Evolutionary conservation across 2,113 vertebrate species (phyloP), one percentile per base, ranked within the genome.

Genomic region (Perca schrenkii): DNA sequence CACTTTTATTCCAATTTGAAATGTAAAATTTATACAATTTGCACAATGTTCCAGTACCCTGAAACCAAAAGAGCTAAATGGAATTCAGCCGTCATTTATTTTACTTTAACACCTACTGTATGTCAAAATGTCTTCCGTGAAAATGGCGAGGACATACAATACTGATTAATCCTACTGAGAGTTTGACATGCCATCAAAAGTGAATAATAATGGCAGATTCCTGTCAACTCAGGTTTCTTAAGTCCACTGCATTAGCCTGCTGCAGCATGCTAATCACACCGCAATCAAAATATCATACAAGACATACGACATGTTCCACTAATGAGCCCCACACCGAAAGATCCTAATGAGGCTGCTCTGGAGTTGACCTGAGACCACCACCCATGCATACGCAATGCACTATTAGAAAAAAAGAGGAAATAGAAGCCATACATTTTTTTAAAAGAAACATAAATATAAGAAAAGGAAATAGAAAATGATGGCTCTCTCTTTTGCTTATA

Each of bases 401-500:
- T 19, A 53, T 77, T 40, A 61, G 3, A 68, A 85, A 65, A 65
- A 66, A 73, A 10, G 10, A 21, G 19, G 12, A 76, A 87, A 76
- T 78, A 7, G 43, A 22, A 61, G 15, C 65, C 62, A 83, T 82
- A 17, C 61, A 74, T 76, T 76, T 82, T 74, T 71, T 15, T 68
- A 73, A 79, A 74, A 43, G 40, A 3, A 79, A 46, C 17, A 36
- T 74, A 72, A 88, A 82, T 69, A 69, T 21, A 64, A 79, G 34
- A 77, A 74, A 77, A 90, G 78, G 31, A 90, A 84, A 86, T 63
- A 58, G 40, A 74, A 80, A 57, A 83, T 80, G 11, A 54, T 21
- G 36, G 16, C 69, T 76, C 34, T 47, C 46, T 54, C 22, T 46
- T 22, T 57, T 65, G 31, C 60, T 76, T n/a, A 47, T 61, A n/a